Conservation (phyloP, 2,113 vertebrate genomes). For the Probosciger aterrimus region DNA sequence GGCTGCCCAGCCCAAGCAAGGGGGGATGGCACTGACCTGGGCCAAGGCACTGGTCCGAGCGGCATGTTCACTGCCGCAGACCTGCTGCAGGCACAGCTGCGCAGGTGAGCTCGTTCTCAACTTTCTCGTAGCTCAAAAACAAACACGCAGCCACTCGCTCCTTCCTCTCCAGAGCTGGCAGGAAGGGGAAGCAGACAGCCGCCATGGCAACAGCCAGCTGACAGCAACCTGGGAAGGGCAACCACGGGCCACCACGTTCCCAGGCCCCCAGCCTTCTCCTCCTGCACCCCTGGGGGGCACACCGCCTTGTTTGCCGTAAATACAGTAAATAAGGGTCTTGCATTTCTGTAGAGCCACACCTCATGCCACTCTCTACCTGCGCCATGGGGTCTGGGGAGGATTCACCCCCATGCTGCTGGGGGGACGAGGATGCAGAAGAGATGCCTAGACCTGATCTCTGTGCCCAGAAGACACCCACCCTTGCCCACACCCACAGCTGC, state of each 20-base stretch:
- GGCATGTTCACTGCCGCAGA: neutral
- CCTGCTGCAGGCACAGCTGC: neutral
- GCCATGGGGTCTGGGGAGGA: rapidly evolving
- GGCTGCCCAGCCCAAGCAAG: neutral
- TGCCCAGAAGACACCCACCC: neutral
- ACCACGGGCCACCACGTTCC: conserved; percentile 8
- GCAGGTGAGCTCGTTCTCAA: conserved; percentile 27
- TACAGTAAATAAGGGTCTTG: neutral
- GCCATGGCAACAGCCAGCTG: conserved; percentile 32
- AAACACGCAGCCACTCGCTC: neutral
- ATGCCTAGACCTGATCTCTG: neutral
- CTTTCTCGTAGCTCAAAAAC: conserved; percentile 14
- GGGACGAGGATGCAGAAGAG: too few species aligned
- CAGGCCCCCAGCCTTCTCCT: conserved; percentile 25
- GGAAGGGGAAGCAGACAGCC: conserved; percentile 46
- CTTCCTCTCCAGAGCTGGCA: conserved; percentile 10
- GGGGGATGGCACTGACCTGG: neutral
- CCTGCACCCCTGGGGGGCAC: neutral
- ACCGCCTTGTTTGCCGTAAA: neutral
- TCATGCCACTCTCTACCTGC: neutral
- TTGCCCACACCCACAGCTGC: neutral
- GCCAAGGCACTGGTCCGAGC: rapidly evolving
- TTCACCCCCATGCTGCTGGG: rapidly evolving
- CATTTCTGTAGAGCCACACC: neutral
- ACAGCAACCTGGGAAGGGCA: conserved; percentile 57